Conservation (phyloP, 1,140 invertebrate genomes). For the Prorops nasuta region DNA sequence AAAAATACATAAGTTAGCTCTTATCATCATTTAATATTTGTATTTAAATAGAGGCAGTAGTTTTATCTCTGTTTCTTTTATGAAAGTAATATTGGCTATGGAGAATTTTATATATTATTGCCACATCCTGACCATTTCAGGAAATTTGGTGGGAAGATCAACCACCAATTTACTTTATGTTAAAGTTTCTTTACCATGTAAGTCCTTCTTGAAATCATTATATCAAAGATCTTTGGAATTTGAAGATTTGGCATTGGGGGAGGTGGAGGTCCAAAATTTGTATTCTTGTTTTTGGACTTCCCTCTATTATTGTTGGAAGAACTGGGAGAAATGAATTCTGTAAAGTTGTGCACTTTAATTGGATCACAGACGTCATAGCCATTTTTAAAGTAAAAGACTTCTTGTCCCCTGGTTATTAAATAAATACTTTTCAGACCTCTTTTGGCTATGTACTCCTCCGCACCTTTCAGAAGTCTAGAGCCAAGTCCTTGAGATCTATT, state of each 20-base stretch:
- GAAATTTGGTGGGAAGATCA: no score
- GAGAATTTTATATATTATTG: no score
- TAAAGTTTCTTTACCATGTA: constrained; percentile 40
- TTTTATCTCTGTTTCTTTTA: no score
- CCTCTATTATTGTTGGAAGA: constrained; percentile 13
- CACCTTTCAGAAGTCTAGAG: constrained; percentile 66
- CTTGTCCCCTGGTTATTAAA: constrained; percentile 74
- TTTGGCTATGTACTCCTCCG: constrained; percentile 67
- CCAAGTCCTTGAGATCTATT: constrained; percentile 73
- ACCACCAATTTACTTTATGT: no score
- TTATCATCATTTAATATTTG: no score
- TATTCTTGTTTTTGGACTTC: constrained; percentile 21
- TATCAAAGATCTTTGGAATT: constrained; percentile 24
- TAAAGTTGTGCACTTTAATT: constrained; percentile 64
- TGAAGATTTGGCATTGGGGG: constrained; percentile 45
- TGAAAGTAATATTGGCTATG: no score
- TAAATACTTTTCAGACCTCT: constrained; percentile 64
- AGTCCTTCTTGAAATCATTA: constrained; percentile 27
- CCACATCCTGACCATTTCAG: no score
- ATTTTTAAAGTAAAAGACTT: constrained; percentile 73
- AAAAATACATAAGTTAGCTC: no score
- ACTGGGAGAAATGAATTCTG: constrained; percentile 27
- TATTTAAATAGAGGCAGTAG: no score
- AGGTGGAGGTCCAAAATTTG: constrained; percentile 38
- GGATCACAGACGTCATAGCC: constrained; percentile 70